Base-by-base conservation (phyloP, 2,797 vertebrate genomes). In the Lepilemur ruficaudatus region DNA sequence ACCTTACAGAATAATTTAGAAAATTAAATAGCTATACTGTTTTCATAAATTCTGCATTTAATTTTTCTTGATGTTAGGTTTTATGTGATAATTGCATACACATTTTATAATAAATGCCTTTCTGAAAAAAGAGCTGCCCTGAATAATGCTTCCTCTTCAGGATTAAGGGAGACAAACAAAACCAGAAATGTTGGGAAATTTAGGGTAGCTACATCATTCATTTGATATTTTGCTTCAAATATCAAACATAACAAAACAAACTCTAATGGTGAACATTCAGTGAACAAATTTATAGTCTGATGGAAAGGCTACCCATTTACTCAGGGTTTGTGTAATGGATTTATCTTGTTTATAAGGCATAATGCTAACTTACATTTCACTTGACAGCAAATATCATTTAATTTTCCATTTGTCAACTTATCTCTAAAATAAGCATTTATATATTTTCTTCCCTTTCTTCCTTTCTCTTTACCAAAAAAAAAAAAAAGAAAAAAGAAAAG, bases 141-240 rank as follows among this genome's bases (percentile, higher is more conserved):
- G 41, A 50, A 59, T 41, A 1, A 28, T 12, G 6, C 4, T 1
- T 75, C 59, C 59, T 78, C 20, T 76, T 76, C 28, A 78, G 15
- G 11, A 50, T 43, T 48, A 48, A 61, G n/a, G 28, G 25, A 48
- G 3, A 30, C 61, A 82, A 63, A 23, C 15, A 89, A 85, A 81
- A 41, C 8, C 9, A 75, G 43, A 92, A 69, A 46, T 23, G 20
- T 15, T 0, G 50, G 57, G 0, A 2, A n/a, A 48, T 28, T 76
- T 14, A 5, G 30, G 13, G 5, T 46, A 25, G 9, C 1, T 3
- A 2, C 3, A 78, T 67, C 8, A 14, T 23, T 17, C 5, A 46
- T 83, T 59, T 84, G 13, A 41, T 20, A 43, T 76, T 55, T 2
- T 15, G 65, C 65, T 67, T 75, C 25, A 83, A 89, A 15, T 25